Conservation (phyloP, 2,888 invertebrate genomes). For the Acronicta psi region DNA sequence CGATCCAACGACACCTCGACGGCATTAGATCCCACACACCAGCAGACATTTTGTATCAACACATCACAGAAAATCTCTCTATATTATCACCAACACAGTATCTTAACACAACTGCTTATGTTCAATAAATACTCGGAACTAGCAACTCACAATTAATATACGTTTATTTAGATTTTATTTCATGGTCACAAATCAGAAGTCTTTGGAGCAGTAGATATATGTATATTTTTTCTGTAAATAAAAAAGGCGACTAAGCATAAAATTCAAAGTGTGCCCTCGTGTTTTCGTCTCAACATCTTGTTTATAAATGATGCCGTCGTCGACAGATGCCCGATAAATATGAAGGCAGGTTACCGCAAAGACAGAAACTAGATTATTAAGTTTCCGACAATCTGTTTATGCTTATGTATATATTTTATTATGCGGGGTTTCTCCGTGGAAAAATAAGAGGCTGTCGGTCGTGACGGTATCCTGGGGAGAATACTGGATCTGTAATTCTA, state of each 20-base stretch:
- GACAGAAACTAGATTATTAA: constrained; percentile 22
- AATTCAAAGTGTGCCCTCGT: constrained; percentile 3
- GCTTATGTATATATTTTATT: constrained; percentile 21
- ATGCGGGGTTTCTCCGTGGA: constrained; percentile 46
- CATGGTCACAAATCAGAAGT: constrained; percentile 7
- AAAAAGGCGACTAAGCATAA: neutral
- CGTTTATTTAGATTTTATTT: constrained; percentile 22
- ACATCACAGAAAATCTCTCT: constrained; percentile 58
- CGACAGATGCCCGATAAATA: constrained; percentile 33
- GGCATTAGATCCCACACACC: constrained; percentile 84
- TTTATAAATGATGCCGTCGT: constrained; percentile 40
- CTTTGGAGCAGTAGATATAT: neutral
- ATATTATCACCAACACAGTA: constrained; percentile 32
- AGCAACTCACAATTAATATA: neutral
- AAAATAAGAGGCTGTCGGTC: constrained; percentile 14
- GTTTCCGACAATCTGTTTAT: constrained; percentile 23
- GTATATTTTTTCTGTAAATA: neutral
- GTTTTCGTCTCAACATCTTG: constrained; percentile 23
- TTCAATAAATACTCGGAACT: neutral
- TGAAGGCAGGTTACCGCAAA: constrained; percentile 31
- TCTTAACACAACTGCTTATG: constrained; percentile 16
- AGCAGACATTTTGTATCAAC: constrained; percentile 70
- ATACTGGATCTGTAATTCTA: constrained; percentile 2
- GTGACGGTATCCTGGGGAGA: constrained; percentile 4
- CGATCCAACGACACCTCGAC: constrained; percentile 82